Evolutionary conservation across 2,797 vertebrate genomes (phyloP).

Genomic region (Prionace glauca): DNA sequence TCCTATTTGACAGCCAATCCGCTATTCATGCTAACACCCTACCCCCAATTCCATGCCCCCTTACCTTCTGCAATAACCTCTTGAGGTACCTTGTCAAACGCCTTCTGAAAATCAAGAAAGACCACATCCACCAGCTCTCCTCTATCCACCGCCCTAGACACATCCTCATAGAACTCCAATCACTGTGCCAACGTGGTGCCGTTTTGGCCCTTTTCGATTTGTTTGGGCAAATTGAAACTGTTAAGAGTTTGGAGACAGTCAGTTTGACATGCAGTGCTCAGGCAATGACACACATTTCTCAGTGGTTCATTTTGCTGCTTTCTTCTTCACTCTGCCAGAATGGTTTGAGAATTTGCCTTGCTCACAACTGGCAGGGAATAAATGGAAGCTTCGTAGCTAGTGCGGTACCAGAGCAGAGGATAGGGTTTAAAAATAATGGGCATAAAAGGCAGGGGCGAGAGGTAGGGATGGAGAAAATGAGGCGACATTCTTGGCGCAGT

Average conservation of each 20-base stretch:
- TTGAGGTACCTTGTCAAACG: too few relatives aligned
- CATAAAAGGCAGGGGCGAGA: neutral
- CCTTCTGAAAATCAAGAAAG: too few relatives aligned
- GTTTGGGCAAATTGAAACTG: neutral
- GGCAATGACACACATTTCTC: neutral
- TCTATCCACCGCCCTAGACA: too few relatives aligned
- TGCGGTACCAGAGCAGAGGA: neutral
- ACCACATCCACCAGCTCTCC: too few relatives aligned
- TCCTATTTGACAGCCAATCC: too few relatives aligned
- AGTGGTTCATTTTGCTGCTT: neutral
- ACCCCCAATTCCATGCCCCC: too few relatives aligned
- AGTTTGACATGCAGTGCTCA: neutral
- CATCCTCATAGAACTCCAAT: too few relatives aligned
- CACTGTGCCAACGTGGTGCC: too few relatives aligned
- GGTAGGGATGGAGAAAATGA: neutral
- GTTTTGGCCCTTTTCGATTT: neutral
- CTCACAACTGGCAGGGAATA: neutral
- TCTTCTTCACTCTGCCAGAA: too few relatives aligned
- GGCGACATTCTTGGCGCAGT: neutral
- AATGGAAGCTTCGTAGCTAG: neutral
- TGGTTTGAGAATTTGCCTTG: neutral
- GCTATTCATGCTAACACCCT: too few relatives aligned
- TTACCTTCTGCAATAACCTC: too few relatives aligned
- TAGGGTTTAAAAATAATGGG: neutral
- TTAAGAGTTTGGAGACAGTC: neutral